Percentiles rank a stretch among this genome's conserved stretches.
Conservation (phyloP, 2,797 vertebrate species). For the Alcedo atthis region DNA sequence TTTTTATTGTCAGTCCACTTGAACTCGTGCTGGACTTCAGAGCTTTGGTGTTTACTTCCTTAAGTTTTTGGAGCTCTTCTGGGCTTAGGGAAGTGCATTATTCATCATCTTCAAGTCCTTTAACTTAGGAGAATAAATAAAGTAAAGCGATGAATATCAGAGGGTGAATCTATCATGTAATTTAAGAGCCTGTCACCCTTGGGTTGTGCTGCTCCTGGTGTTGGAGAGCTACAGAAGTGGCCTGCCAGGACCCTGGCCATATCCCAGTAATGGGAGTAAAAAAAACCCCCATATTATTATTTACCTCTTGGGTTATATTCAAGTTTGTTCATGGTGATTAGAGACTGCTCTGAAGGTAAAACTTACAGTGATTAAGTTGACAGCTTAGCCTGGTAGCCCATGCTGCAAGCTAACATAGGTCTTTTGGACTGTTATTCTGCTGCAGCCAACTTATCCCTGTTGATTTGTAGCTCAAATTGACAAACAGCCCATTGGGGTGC, state of each 20-base stretch:
- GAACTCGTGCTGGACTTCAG: background rate
- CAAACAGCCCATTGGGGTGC: background rate
- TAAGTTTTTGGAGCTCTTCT: background rate
- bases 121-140: background rate
- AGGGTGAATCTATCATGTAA: accelerated
- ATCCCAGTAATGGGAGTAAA: background rate
- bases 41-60: background rate
- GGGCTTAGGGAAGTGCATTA: background rate
- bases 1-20: background rate
- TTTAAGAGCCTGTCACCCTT: accelerated
- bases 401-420: background rate
- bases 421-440: background rate
- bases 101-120: background rate
- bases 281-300: background rate
- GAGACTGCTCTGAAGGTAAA: background rate
- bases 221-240: accelerated
- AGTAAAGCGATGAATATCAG: background rate
- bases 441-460: accelerated
- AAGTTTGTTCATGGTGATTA: background rate
- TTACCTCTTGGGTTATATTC: background rate
- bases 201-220: accelerated
- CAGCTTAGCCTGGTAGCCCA: background rate
- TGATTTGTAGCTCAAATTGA: background rate
- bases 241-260: background rate
- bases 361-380: background rate